A percentile compares a stretch with the other conserved stretches of the same genome.
These are phyloP conservation scores for Baccha elongata DNA, from an alignment of 2,888 invertebrate genomes.

Conservation along the genomic window DNA sequence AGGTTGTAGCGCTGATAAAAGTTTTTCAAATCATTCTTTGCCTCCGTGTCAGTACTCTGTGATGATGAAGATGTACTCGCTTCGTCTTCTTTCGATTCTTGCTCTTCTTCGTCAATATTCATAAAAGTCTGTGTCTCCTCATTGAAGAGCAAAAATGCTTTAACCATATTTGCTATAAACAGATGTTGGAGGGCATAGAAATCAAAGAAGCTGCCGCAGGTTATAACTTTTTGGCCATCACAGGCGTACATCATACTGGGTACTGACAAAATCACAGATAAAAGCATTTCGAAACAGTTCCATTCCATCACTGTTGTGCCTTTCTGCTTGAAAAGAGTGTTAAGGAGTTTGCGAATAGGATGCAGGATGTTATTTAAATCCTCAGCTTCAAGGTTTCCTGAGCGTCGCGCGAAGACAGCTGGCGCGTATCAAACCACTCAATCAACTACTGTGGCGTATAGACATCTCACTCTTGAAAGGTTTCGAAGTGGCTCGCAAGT, in stretches of 20 bases:
- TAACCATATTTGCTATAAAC: conserved; percentile 90
- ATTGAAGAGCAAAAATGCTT: conserved; percentile 87
- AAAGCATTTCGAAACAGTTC: conserved; percentile 92
- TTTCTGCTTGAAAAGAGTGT: conserved; percentile 79
- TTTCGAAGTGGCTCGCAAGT: conserved; percentile 87
- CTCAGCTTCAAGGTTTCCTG: conserved; percentile 78
- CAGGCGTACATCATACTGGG: conserved; percentile 87
- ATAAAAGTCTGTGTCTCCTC: conserved; percentile 73
- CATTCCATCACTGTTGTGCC: conserved; percentile 89
- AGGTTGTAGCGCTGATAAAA: conserved; percentile 81
- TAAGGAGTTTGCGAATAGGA: conserved; percentile 77
- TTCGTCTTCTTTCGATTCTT: conserved; percentile 82
- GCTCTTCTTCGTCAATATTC: conserved; percentile 84
- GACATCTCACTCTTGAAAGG: conserved; percentile 90
- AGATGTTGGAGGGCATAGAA: conserved; percentile 90
- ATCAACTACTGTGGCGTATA: conserved; percentile 89
- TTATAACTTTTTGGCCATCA: conserved; percentile 80
- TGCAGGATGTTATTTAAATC: conserved; percentile 76
- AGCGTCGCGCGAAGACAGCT: conserved; percentile 84
- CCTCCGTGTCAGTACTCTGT: conserved; percentile 72
- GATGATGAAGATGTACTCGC: conserved; percentile 17
- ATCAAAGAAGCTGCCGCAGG: conserved; percentile 89
- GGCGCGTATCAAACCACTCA: conserved; percentile 88
- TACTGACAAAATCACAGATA: conserved; percentile 89
- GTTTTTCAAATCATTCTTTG: conserved; percentile 76